Conservation (phyloP, 2,113 vertebrate genomes). For the Apteryx owenii region DNA sequence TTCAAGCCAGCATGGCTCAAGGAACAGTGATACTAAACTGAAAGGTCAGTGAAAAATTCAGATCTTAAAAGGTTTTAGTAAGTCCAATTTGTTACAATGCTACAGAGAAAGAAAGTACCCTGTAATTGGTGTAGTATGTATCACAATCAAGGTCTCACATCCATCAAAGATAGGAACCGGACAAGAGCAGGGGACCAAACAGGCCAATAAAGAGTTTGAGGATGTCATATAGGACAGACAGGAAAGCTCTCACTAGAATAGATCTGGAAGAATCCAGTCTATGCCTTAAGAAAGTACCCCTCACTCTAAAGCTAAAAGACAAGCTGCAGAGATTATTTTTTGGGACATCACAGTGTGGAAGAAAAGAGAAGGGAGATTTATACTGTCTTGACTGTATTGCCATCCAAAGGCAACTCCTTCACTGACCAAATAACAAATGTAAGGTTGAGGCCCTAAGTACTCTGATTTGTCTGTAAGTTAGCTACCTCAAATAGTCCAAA, state of each 20-base stretch:
- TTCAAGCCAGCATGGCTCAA: not conserved
- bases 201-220: not conserved
- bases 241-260: not conserved
- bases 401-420: not conserved
- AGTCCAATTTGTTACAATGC: not conserved
- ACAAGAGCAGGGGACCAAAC: not conserved
- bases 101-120: not conserved
- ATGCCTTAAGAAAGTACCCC: not conserved
- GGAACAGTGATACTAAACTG: not conserved
- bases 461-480: not conserved
- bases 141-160: not conserved
- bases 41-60: not conserved
- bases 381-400: not conserved
- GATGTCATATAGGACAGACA: not conserved
- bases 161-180: not conserved
- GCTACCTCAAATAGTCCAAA: accelerated
- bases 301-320: not conserved
- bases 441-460: not conserved
- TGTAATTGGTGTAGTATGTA: not conserved
- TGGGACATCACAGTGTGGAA: not conserved
- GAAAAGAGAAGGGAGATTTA: not conserved
- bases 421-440: not conserved
- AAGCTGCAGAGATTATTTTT: not conserved
- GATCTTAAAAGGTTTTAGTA: not conserved
- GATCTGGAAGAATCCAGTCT: not conserved